Evolutionary conservation across 2,113 vertebrate species (phyloP), one percentile per base, ranked within the genome.

Genomic region (Muntiacus reevesi): DNA sequence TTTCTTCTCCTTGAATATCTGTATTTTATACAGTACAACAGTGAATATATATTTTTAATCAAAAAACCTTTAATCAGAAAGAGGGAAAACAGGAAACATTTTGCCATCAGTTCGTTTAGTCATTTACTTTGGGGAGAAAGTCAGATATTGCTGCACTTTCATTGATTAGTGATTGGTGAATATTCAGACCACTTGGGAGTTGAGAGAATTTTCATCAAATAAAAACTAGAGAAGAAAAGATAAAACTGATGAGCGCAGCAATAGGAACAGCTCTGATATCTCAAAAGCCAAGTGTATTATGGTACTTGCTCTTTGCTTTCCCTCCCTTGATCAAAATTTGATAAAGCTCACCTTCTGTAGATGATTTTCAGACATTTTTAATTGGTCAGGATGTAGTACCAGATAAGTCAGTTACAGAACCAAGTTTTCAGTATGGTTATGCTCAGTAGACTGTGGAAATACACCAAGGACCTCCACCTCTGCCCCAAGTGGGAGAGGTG

Each of bases 1-100:
- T 95, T 78, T 92, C 83, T 96, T 82, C 67, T 88, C 52, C 21
- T 83, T 82, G 50, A 47, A 54, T 82, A 86, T 50, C 40, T 97
- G 12, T 62, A 64, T 89, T 88, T 82, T 67, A 91, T 85, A 54
- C 0, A 87, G 13, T 60, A 43, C 33, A 85, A 59, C 3, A 60
- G 47, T 92, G 12, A 90, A 45, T 89, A 9, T 82, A 23, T 13
- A 21, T 83, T 81, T 95, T 86, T 91, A 62, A 81, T 92, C 28
- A 60, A 50, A 92, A 87, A 90, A 50, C 47, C 47, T 95, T 86
- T 91, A 62, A 81, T 92, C 28, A 71, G 55, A 92, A 87, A 90
- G 64, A 74, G 19, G 17, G 1, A 1, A 13, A 86, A 78, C 28
- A 33, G 55, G 47, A 50, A 91, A 74, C 7, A 82, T 87, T 96